Conservation (phyloP, 2,888 invertebrate species). For the Augochlorella aurata region DNA sequence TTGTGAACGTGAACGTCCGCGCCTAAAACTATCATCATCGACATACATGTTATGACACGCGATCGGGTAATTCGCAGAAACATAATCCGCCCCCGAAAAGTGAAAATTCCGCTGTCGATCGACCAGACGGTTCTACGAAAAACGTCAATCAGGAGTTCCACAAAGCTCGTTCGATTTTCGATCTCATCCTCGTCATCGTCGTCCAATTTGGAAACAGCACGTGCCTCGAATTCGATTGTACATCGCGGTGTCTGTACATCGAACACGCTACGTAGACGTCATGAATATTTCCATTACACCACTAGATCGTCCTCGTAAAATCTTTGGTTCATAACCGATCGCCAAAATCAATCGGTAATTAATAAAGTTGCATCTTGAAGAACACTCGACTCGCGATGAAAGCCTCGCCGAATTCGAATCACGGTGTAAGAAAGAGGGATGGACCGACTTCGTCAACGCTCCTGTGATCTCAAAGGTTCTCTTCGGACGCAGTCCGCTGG, state of each 20-base stretch:
- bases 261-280: conserved; percentile 27
- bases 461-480: too few relatives aligned
- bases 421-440: too few relatives aligned
- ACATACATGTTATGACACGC: neutral
- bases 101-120: neutral
- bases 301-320: conserved; percentile 27
- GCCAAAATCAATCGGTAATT: conserved; percentile 46
- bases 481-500: too few relatives aligned
- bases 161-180: conserved; percentile 24
- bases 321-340: conserved; percentile 33
- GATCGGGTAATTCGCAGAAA: neutral
- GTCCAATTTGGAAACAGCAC: conserved; percentile 47
- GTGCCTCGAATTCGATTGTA: conserved; percentile 62
- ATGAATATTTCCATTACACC: conserved; percentile 38
- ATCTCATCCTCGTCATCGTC: conserved; percentile 43
- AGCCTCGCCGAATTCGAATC: too few relatives aligned
- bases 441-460: neutral
- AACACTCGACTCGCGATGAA: neutral
- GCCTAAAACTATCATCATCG: too few relatives aligned
- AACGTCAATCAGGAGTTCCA: neutral
- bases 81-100: neutral
- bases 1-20: neutral
- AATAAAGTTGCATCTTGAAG: conserved; percentile 17
- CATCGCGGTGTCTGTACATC: conserved; percentile 38
- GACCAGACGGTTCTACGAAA: neutral